Base-by-base conservation (phyloP, 2,113 vertebrate genomes). In the Scalopus aquaticus region DNA sequence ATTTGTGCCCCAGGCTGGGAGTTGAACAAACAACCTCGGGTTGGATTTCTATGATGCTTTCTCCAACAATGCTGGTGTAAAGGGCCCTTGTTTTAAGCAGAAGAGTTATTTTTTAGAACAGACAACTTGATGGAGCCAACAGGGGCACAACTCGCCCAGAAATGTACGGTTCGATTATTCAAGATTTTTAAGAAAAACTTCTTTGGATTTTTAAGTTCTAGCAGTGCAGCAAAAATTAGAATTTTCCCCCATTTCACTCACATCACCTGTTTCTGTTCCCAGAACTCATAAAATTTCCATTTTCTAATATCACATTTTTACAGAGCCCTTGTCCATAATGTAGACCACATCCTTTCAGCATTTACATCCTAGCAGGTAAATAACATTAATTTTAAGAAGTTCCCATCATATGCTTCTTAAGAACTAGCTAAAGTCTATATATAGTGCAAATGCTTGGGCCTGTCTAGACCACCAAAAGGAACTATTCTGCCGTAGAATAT, bases 271-370 rank as follows among this genome's bases (percentile, higher is more conserved):
- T 85, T 96, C 96, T 96, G 46, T 97, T 97, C 96, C 97, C 97
- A 97, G 97, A 97, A 97, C 96, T 97, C 97, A 19, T 97, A 97
- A 97, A 97, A 97, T 93, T 88, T 97, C 97, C 97, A 97, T 97
- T 97, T 97, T 97, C 96, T 97, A 88, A 74, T 90, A 96, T 97
- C 94, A 95, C 90, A 94, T 97, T 97, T 51, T 97, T 97, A 97
- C 93, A 97, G 93, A 96, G 95, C 90, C 80, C 54, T 94, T 95
- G 92, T 97, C 84, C 96, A 85, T 97, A 97, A 96, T 93, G 96
- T 42, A 97, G 95, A 97, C 97, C 97, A 97, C 97, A 97, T 97
- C 97, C 97, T 97, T 94, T 97, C 26, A 97, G 91, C 94, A 96
- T 97, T 97, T 97, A 97, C 92, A 97, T 97, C 95, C 92, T 95